Base-by-base conservation (phyloP, 2,888 invertebrate genomes). In the Xestia c-nigrum region DNA sequence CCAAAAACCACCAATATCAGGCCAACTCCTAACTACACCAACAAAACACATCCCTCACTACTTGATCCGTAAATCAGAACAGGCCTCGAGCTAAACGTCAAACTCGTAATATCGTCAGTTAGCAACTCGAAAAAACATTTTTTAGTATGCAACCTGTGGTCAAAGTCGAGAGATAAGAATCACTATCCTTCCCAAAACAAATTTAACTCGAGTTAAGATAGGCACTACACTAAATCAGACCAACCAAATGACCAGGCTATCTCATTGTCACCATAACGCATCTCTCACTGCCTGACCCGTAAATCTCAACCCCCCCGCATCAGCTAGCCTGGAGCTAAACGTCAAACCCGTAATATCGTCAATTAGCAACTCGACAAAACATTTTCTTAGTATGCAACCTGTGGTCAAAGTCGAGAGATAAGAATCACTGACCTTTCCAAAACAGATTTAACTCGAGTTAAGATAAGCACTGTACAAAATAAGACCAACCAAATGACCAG, bases 51-150 rank as follows among this genome's bases (percentile, higher is more conserved):
- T 73, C 66, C 14, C 71, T 82, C 24, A 57, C 57, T 24, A 65
- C 57, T 61, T 66, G 52, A 74, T 72, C 77, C 73, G 80, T 82
- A 85, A 89, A 89, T 86, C 88, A 85, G 70, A 21, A 46, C 81
- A 81, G 80, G 85, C 85, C 84, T 78, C 78, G 77, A 81, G 86
- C 85, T 78, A 85, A 88, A 88, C 87, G 87, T 89, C 92, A 92
- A 86, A 88, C 89, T 79, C 90, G 85, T 90, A 91, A 92, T 91
- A 87, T 90, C 91, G 88, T 83, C 92, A 90, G 92, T 93, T 93
- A 93, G 89, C 87, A 61, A 38, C 14, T 19, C 6, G 6, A 6
- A 57, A 24, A 24, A 0, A 38, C 31, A 59, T 31, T 59, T 31
- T 31, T 7, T 24, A 31, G 24, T 6, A 16, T n/a, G 19, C 5